Base-by-base conservation (phyloP, 2,888 invertebrate species). In the Drosophila peninsularis region DNA sequence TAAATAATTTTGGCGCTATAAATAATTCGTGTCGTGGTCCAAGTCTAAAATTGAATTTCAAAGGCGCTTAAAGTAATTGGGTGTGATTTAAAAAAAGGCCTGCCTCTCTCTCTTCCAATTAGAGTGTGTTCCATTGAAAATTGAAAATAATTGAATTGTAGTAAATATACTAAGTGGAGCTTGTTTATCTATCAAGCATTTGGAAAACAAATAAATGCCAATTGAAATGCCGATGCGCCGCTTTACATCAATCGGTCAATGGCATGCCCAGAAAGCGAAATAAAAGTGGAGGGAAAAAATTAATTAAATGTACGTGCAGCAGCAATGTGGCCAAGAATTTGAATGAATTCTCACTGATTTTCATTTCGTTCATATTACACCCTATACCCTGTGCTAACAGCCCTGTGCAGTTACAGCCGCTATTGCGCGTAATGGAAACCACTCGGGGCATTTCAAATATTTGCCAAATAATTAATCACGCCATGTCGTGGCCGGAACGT, bases 381-480 rank as follows among this genome's bases (percentile, higher is more conserved):
- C 9, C 47, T 21, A 7, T 24, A 27, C 34, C 13, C 42, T n/a
- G 24, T 27, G 36, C 36, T 17, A 34, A 13, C 7, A n/a, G 45
- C 17, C n/a, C 24, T 13, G 11, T 9, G 44, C 44, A 32, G 47
- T 7, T 13, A 32, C n/a, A n/a, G 58, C n/a, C 17, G 57, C 30
- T 30, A 30, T 52, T 50, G 24, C 44, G 39, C 47, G 78, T 70
- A 76, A 76, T 66, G 70, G 75, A 76, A 76, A 78, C 78, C 76
- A 70, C 75, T 71, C 47, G 19, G 50, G 65, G 65, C 70, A 71
- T 64, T 72, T 68, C 78, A 87, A 83, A 88, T 87, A 83, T 83
- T 83, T 83, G 82, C 78, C 63, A 76, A 85, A 85, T 88, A 88
- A 83, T 88, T 83, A 87, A 83, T 83, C 88, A 83, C 80, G 85